Conservation (phyloP, 1,140 invertebrate genomes). For the Galleria mellonella region DNA sequence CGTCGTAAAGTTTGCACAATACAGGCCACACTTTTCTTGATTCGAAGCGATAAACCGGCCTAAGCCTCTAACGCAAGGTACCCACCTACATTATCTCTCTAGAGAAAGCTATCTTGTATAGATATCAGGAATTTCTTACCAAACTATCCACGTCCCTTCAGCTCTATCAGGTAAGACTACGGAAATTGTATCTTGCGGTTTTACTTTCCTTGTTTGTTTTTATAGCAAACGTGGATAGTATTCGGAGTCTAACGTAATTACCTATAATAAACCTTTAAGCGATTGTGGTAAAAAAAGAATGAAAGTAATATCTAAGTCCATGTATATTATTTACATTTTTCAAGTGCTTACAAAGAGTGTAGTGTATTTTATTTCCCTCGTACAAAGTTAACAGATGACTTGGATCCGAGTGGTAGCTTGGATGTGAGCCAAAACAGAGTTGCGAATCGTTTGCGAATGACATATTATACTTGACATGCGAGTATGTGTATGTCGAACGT, state of each 20-base stretch:
- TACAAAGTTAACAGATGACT: constrained; percentile 62
- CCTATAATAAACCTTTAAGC: neutral
- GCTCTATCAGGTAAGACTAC: neutral
- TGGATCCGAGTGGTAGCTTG: constrained; percentile 52
- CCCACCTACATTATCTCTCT: constrained; percentile 1
- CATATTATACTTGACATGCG: constrained; percentile 45
- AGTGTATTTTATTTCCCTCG: constrained; percentile 27
- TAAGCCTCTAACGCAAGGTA: constrained; percentile 3
- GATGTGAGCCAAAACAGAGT: constrained; percentile 44
- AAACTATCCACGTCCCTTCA: constrained; percentile 3
- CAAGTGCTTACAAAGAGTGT: constrained; percentile 10
- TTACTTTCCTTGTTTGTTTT: constrained; percentile 4
- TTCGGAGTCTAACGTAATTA: neutral
- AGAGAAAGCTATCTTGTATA: constrained; percentile 3
- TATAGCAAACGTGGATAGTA: neutral
- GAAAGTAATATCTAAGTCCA: too few relatives aligned
- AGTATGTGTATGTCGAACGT: constrained; percentile 18
- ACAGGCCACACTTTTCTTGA: constrained; percentile 27
- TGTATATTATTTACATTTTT: constrained; percentile 1
- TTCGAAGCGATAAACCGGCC: constrained; percentile 16
- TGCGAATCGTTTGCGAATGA: constrained; percentile 54
- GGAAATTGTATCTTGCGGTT: constrained; percentile 11
- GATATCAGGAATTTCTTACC: neutral
- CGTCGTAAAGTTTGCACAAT: constrained; percentile 31
- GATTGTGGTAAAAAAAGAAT: too few relatives aligned